phyloP scores from a whole-genome alignment of 2,888 invertebrate genomes.

The Disparrhopalites patrizii region DNA sequence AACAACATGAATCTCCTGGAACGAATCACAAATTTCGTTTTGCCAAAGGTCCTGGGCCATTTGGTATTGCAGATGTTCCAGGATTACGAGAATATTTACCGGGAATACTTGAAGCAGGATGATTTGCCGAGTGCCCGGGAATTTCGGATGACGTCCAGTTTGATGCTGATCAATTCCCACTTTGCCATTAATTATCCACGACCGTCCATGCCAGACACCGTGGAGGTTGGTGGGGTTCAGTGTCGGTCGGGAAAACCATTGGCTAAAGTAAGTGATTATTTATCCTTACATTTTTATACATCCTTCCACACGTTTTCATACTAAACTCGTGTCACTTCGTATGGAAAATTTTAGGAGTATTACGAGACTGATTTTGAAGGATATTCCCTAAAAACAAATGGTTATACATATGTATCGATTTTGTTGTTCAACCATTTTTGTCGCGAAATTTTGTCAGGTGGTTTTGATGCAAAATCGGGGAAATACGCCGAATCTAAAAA shows the following conservation, averaged over 20 bases:
- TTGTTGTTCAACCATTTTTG: no score
- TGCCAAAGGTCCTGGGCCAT: slow-evolving; percentile 8
- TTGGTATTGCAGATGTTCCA: slow-evolving; percentile 12
- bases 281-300: no score
- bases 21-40: background rate
- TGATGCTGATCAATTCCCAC: slow-evolving; percentile 47
- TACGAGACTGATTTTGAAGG: no score
- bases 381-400: no score
- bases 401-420: no score
- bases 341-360: background rate
- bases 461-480: no score
- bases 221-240: slow-evolving; percentile 49
- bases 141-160: slow-evolving; percentile 40
- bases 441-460: no score
- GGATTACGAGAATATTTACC: slow-evolving; percentile 21
- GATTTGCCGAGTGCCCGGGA: slow-evolving; percentile 36
- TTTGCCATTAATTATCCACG: slow-evolving; percentile 39
- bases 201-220: slow-evolving; percentile 45
- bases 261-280: slow-evolving; percentile 38
- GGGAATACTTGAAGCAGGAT: slow-evolving; percentile 23
- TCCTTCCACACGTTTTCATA: no score
- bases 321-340: background rate
- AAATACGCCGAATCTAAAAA: no score
- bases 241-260: slow-evolving; percentile 43
- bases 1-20: background rate